Conservation (phyloP, 2,888 invertebrate genomes). For the Papilio gigon region DNA sequence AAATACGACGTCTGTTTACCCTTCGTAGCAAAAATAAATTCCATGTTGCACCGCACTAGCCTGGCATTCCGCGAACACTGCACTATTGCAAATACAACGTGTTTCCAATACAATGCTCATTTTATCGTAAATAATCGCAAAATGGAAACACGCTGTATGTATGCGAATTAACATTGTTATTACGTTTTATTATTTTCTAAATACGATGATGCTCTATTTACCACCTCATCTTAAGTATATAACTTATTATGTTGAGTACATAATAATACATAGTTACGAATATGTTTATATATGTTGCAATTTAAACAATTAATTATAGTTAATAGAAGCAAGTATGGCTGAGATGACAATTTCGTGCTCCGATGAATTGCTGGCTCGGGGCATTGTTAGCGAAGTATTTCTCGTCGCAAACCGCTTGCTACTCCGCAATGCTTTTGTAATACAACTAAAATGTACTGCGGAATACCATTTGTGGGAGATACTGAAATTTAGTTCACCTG, state of each 20-base stretch:
- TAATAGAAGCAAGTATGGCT: conserved; percentile 8
- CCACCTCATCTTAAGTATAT: too few relatives aligned
- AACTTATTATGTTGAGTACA: too few relatives aligned
- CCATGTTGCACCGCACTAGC: too few relatives aligned
- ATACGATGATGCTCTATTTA: background rate
- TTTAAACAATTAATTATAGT: conserved; percentile 11
- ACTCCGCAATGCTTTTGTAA: background rate
- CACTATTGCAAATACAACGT: conserved; percentile 5
- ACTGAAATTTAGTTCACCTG: background rate
- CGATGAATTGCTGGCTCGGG: conserved; percentile 12
- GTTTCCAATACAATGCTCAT: conserved; percentile 3
- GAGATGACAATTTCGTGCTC: conserved; percentile 14
- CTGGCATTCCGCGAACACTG: conserved; percentile 1
- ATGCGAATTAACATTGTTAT: conserved; percentile 3
- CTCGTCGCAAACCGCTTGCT: background rate
- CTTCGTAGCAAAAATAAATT: too few relatives aligned
- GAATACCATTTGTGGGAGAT: background rate
- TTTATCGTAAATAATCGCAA: background rate
- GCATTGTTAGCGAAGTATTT: conserved; percentile 22
- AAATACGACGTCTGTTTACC: too few relatives aligned
- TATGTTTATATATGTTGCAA: background rate
- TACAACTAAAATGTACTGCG: background rate
- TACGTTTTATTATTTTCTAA: background rate
- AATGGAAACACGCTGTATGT: background rate
- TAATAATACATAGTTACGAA: background rate